Conservation (phyloP, 1,140 invertebrate genomes). For the Caenorhabditis inopinata region DNA sequence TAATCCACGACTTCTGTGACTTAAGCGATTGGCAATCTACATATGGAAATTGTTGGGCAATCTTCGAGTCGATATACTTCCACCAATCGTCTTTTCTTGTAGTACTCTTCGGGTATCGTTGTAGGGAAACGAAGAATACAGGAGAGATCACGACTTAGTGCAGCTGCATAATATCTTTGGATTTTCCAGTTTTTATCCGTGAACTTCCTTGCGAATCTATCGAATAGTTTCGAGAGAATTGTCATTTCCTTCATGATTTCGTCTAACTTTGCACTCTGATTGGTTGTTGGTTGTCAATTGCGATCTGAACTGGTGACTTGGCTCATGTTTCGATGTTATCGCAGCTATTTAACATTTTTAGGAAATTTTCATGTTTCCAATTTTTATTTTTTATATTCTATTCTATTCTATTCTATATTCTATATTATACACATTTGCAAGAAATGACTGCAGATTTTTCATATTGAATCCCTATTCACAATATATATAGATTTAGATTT, state of each 20-base stretch:
- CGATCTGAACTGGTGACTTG: not conserved
- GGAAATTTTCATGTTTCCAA: too few relatives aligned
- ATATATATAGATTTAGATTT: too few relatives aligned
- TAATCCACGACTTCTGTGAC: conserved; percentile 45
- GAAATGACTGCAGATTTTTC: too few relatives aligned
- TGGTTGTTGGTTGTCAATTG: not conserved
- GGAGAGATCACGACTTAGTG: not conserved
- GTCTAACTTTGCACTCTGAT: not conserved
- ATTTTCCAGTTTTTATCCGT: not conserved
- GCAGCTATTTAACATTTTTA: too few relatives aligned
- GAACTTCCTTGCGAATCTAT: not conserved
- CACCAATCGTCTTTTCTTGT: not conserved
- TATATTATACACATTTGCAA: too few relatives aligned
- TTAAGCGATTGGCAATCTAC: conserved; percentile 51
- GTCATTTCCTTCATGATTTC: not conserved
- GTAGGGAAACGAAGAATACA: not conserved
- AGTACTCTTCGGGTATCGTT: not conserved
- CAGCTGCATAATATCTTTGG: not conserved
- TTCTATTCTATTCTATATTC: too few relatives aligned
- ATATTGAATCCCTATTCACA: too few relatives aligned
- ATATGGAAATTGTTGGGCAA: conserved; percentile 44
- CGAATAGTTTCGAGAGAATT: not conserved
- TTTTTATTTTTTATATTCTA: too few relatives aligned
- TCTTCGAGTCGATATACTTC: conserved; percentile 35
- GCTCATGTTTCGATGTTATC: not conserved